A percentile compares a stretch with the other conserved stretches of the same genome.
Conservation (phyloP, 1,140 invertebrate species). For the Anadara kagoshimensis region DNA sequence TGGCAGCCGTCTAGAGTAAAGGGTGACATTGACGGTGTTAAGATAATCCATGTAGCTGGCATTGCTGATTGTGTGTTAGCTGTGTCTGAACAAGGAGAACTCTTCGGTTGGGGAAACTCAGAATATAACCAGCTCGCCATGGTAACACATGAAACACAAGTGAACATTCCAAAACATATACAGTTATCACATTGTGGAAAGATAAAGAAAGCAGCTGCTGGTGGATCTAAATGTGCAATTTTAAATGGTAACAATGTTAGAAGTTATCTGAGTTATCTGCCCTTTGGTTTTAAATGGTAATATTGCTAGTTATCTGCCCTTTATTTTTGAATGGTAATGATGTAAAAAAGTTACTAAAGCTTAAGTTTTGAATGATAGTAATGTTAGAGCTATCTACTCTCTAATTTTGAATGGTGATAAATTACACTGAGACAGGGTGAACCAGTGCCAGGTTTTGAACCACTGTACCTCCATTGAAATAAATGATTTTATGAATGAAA, state of each 20-base stretch:
- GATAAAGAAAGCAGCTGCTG: slow-evolving; percentile 87
- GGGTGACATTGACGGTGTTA: slow-evolving; percentile 88
- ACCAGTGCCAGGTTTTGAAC: too few relatives aligned
- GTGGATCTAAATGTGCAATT: slow-evolving; percentile 89
- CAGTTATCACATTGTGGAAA: slow-evolving; percentile 81
- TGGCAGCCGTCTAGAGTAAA: slow-evolving; percentile 74
- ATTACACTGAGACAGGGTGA: too few relatives aligned
- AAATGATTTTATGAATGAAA: too few relatives aligned
- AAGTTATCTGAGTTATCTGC: neutral
- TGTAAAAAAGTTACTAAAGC: too few relatives aligned
- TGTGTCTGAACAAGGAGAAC: slow-evolving; percentile 91
- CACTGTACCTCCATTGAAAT: too few relatives aligned
- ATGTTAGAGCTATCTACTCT: too few relatives aligned
- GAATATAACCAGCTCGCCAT: slow-evolving; percentile 90
- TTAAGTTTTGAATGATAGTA: too few relatives aligned
- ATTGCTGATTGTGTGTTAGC: slow-evolving; percentile 92
- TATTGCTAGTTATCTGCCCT: too few relatives aligned
- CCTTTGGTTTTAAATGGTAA: too few relatives aligned
- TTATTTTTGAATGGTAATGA: too few relatives aligned
- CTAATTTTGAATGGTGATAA: too few relatives aligned
- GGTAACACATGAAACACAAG: slow-evolving; percentile 69
- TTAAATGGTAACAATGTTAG: slow-evolving; percentile 88
- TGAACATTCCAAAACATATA: slow-evolving; percentile 81
- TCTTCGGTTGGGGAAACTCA: slow-evolving; percentile 98
- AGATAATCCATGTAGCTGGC: slow-evolving; percentile 87